Evolutionary conservation across 2,888 invertebrate genomes (phyloP), one percentile per base, ranked within the genome.

Genomic region (Aplocera efformata): DNA sequence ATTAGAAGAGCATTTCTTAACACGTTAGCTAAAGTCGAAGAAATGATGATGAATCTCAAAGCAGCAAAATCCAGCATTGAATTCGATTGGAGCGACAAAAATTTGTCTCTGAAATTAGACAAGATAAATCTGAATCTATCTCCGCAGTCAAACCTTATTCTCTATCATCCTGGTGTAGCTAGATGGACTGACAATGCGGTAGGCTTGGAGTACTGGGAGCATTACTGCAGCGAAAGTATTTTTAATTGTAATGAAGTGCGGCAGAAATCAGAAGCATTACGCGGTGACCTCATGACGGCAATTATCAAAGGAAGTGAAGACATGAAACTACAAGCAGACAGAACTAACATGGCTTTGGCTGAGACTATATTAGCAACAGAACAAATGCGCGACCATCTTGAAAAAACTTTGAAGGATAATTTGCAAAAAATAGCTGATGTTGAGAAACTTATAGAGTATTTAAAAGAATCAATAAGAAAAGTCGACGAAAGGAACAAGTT

Each of bases 41-140:
- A 83, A 70, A 89, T 94, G 67, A 66, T 88, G n/a, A 91, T 92
- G 58, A 93, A 96, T 22, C 30, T 43, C 63, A 93, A 92, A 64
- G 92, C 94, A 3, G 93, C 94, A 0, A 96, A 97, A 68, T 88
- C 92, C 26, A 90, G 92, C 10, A 80, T 97, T 42, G 97, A 98
- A 78, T 91, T 90, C 54, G 97, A 97, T 70, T 97, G 96, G 96
- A 94, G 96, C 54, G 96, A 97, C 69, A 98, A 98, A 79, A 91
- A 91, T 63, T 90, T 93, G 28, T 88, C 94, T 0, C 91, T 94
- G 56, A 91, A 92, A 52, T 85, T 94, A 7, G 97, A 97, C 55
- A 88, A 91, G 0, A 68, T 80, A 1, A 94, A 93, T 67, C 83
- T 91, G 5, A 89, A 89, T 1, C 79, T 96, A 23, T 91, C 91